phyloP scores from a whole-genome alignment of 1,140 invertebrate genomes.

The Bombus haemorrhoidalis region DNA sequence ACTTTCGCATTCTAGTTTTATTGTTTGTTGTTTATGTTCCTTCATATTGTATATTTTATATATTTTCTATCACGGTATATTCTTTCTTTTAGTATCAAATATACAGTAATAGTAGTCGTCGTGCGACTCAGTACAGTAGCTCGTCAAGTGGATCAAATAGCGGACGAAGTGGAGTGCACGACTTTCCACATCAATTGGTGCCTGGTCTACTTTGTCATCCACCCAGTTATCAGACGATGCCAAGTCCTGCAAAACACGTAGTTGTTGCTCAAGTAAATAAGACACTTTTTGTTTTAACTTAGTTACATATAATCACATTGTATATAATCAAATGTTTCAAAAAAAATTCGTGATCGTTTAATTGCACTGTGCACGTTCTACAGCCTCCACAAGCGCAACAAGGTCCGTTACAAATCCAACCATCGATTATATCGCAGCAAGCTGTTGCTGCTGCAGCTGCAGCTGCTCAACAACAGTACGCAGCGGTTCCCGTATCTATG shows the following conservation, averaged over 20 bases:
- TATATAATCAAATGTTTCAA: neutral
- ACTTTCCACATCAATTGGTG: constrained; percentile 93
- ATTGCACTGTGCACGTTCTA: neutral
- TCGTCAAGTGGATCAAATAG: constrained; percentile 79
- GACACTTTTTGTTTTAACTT: neutral
- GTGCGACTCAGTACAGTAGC: constrained; percentile 84
- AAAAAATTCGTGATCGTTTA: neutral
- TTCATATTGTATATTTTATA: neutral
- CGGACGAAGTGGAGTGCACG: constrained; percentile 82
- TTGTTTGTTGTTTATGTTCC: too few relatives aligned
- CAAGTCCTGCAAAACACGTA: constrained; percentile 93
- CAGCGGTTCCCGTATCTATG: constrained; percentile 93
- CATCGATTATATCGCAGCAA: constrained; percentile 87
- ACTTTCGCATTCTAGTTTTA: neutral
- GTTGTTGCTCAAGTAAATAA: constrained; percentile 87
- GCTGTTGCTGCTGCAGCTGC: constrained; percentile 84
- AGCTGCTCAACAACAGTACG: constrained; percentile 90
- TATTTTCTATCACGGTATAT: neutral
- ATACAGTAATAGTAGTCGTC: constrained; percentile 89
- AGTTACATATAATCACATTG: neutral
- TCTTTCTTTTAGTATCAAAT: constrained; percentile 90
- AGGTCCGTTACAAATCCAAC: constrained; percentile 86
- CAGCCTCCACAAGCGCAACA: constrained; percentile 80
- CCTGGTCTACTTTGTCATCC: constrained; percentile 95
- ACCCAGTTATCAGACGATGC: constrained; percentile 92